Evolutionary conservation across 2,113 vertebrate genomes (phyloP).

Genomic region (Dipodomys stephensi): DNA sequence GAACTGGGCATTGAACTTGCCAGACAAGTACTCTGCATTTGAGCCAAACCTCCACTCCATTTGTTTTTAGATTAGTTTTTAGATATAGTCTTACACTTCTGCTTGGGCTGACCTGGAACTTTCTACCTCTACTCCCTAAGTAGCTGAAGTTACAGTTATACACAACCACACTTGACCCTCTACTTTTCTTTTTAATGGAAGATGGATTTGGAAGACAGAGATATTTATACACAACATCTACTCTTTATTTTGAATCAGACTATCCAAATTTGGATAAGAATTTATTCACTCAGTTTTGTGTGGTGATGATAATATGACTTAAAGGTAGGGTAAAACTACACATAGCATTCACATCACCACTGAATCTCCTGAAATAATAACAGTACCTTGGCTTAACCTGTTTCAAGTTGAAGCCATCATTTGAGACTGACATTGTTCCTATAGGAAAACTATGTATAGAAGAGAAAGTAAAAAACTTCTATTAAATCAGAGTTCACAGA

Average conservation of each 20-base stretch:
- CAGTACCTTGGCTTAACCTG: not conserved
- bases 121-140: not conserved
- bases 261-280: not conserved
- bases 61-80: too few species aligned
- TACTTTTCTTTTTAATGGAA: too few species aligned
- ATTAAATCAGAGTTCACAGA: not conserved
- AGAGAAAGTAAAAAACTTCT: not conserved
- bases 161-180: too few species aligned
- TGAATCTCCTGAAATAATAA: not conserved
- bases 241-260: not conserved
- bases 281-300: not conserved
- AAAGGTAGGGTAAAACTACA: not conserved
- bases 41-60: too few species aligned
- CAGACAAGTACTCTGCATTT: too few species aligned
- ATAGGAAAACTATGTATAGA: not conserved
- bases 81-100: too few species aligned
- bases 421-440: not conserved
- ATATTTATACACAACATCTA: not conserved
- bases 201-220: not conserved
- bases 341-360: not conserved
- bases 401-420: not conserved
- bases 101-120: too few species aligned
- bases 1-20: too few species aligned
- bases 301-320: not conserved
- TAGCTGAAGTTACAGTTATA: too few species aligned